Evolutionary conservation across 2,888 invertebrate species (phyloP).

Genomic region (Isotomurus palustris): DNA sequence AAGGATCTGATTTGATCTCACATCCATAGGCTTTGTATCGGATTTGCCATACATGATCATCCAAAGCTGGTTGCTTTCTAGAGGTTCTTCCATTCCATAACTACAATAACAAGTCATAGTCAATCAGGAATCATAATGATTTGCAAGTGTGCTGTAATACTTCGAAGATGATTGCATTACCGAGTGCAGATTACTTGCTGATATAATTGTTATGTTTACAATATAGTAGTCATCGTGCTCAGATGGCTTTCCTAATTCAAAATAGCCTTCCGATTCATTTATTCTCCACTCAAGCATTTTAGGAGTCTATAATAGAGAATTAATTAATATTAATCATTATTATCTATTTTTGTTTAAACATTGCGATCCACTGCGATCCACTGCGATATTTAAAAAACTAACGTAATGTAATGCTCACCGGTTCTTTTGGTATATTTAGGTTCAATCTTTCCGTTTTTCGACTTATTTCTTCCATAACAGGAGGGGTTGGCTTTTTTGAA

Average conservation of each 20-base stretch:
- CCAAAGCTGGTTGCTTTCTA: conserved; percentile 6
- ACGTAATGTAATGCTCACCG: too few relatives aligned
- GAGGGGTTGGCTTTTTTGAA: background rate
- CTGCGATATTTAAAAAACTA: too few relatives aligned
- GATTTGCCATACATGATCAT: conserved; percentile 35
- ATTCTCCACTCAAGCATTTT: conserved; percentile 21
- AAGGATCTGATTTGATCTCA: conserved; percentile 38
- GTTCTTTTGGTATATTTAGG: too few relatives aligned
- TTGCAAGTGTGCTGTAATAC: background rate
- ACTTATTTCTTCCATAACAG: background rate
- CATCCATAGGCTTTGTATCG: conserved; percentile 32
- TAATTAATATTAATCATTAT: too few relatives aligned
- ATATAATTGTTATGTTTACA: conserved; percentile 33
- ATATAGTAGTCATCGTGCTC: conserved; percentile 34
- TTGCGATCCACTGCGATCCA: too few relatives aligned
- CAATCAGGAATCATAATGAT: background rate
- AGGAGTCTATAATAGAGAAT: background rate
- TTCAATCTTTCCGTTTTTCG: too few relatives aligned
- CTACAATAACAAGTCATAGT: background rate
- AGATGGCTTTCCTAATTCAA: conserved; percentile 27
- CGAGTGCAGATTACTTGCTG: conserved; percentile 28
- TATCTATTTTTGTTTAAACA: too few relatives aligned
- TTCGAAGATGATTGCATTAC: background rate
- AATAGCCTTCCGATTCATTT: conserved; percentile 29
- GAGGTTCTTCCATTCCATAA: conserved; percentile 32